Evolutionary conservation across 2,888 invertebrate species (phyloP).

Genomic region (Thymelicus lineola): DNA sequence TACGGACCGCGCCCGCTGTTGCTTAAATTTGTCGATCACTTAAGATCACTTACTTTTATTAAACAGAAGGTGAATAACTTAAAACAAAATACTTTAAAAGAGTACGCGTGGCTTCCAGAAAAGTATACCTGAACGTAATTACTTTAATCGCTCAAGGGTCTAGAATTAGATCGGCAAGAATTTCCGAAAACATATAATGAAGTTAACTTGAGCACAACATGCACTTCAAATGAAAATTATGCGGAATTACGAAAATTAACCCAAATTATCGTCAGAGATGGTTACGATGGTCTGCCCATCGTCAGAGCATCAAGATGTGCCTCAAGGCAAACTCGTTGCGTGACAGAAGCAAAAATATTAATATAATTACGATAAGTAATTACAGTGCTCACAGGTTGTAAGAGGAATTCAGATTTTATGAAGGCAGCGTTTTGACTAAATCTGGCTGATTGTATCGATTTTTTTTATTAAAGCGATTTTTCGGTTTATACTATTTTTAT

Average conservation of each 20-base stretch:
- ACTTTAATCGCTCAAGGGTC: slow-evolving; percentile 54
- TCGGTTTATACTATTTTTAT: too few species aligned
- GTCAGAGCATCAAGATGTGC: slow-evolving; percentile 63
- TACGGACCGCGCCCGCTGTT: too few species aligned
- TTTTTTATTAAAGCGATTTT: too few species aligned
- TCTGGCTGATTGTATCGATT: too few species aligned
- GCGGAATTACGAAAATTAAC: slow-evolving; percentile 79
- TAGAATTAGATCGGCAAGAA: slow-evolving; percentile 59
- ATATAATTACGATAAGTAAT: slow-evolving; percentile 72
- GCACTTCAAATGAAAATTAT: slow-evolving; percentile 74
- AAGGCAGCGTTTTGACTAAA: slow-evolving; percentile 33
- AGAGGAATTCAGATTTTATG: slow-evolving; percentile 55
- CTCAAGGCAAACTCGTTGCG: slow-evolving; percentile 64
- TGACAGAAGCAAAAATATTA: slow-evolving; percentile 73
- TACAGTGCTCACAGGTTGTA: slow-evolving; percentile 55
- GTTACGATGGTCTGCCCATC: slow-evolving; percentile 69
- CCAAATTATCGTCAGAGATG: slow-evolving; percentile 74
- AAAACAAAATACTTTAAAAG: not conserved
- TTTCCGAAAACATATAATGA: slow-evolving; percentile 68
- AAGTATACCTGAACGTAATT: slow-evolving; percentile 19
- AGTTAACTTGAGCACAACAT: slow-evolving; percentile 68
- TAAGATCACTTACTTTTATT: too few species aligned
- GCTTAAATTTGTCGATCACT: too few species aligned
- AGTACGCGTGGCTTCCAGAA: slow-evolving; percentile 11
- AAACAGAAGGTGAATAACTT: slow-evolving; percentile 10